Conservation (phyloP, 2,113 vertebrate species). For the Petrocephalus zakoni region DNA sequence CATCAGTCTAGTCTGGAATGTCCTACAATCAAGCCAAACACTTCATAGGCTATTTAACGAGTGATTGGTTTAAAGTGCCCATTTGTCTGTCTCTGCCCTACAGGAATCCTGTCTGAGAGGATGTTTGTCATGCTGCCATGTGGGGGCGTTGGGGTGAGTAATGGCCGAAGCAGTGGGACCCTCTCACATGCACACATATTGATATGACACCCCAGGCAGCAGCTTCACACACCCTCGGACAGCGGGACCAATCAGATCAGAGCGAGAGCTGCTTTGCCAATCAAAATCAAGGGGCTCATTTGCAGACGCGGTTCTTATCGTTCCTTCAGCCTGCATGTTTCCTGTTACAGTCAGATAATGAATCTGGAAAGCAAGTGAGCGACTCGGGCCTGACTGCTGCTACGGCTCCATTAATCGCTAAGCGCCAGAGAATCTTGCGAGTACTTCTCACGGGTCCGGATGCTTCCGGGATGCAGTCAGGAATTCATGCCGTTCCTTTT, state of each 20-base stretch:
- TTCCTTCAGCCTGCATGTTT: background rate
- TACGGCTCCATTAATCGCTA: background rate
- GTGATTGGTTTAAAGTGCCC: background rate
- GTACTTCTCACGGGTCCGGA: background rate
- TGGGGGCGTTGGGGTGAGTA: constrained; percentile 73
- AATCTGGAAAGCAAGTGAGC: background rate
- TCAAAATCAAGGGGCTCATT: background rate
- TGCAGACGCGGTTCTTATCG: background rate
- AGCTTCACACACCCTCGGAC: background rate
- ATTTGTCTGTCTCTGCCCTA: background rate
- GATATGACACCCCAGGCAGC: background rate
- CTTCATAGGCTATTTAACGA: background rate
- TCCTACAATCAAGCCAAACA: background rate
- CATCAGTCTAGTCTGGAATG: background rate
- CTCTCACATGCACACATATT: background rate
- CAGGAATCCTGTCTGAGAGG: constrained; percentile 69
- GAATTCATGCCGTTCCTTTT: background rate
- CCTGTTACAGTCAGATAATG: background rate
- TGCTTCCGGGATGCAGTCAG: background rate
- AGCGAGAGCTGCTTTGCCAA: background rate
- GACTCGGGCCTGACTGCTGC: background rate
- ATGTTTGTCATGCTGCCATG: constrained; percentile 76
- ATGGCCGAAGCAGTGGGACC: background rate
- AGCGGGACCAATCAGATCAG: background rate
- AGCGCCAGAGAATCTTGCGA: background rate